Evolutionary conservation across 2,888 invertebrate genomes (phyloP).

Genomic region (Melanostoma mellinum): DNA sequence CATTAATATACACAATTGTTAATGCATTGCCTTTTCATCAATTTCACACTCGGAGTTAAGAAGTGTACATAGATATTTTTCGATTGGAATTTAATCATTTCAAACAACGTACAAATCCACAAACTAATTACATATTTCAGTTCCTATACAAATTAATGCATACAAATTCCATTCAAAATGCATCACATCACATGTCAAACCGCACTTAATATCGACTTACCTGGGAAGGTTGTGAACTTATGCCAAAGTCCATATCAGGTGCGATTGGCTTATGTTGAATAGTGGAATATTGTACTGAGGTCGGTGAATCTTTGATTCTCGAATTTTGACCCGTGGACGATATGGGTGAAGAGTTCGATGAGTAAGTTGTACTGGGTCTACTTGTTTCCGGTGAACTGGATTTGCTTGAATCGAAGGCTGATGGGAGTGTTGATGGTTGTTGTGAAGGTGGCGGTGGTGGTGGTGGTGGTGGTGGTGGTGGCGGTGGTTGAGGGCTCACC

Average conservation of each 20-base stretch:
- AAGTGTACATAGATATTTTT: too few relatives aligned
- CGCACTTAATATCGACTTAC: conserved; percentile 66
- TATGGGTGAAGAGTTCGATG: conserved; percentile 59
- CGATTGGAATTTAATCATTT: too few relatives aligned
- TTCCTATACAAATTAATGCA: too few relatives aligned
- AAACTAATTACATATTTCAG: too few relatives aligned
- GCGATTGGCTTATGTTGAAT: conserved; percentile 60
- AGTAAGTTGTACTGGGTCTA: conserved; percentile 55
- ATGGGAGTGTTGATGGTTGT: conserved; percentile 65
- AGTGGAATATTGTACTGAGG: conserved; percentile 62
- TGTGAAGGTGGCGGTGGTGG: conserved; percentile 54
- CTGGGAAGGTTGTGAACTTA: conserved; percentile 78
- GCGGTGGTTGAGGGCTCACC: conserved; percentile 42
- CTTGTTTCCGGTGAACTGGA: conserved; percentile 55
- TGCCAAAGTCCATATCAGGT: conserved; percentile 76
- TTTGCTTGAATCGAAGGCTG: conserved; percentile 33
- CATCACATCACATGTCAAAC: background rate
- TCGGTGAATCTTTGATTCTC: conserved; percentile 63
- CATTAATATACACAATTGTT: too few relatives aligned
- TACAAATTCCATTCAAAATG: background rate
- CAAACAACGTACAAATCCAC: too few relatives aligned
- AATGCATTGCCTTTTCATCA: too few relatives aligned
- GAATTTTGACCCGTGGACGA: conserved; percentile 51
- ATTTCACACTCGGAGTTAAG: too few relatives aligned
- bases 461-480: conserved; percentile 61